Percentiles rank a stretch among this genome's conserved stretches.
Evolutionary conservation across 2,113 vertebrate species (phyloP).

Genomic region (Nettapus auritus): DNA sequence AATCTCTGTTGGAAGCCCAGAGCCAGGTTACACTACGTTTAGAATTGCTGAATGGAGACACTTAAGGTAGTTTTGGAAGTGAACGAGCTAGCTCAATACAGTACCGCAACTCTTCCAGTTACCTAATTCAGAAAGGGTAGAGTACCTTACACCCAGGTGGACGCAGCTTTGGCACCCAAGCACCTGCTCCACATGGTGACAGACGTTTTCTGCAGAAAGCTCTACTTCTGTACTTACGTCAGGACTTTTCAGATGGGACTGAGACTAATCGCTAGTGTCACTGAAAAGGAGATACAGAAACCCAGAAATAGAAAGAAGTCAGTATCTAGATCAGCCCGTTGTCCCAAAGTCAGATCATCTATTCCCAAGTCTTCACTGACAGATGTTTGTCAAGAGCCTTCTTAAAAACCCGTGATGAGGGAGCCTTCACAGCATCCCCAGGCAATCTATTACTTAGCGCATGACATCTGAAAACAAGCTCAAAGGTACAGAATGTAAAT

Average conservation of each 20-base stretch:
- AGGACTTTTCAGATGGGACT: background rate
- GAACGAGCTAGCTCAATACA: background rate
- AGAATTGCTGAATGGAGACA: background rate
- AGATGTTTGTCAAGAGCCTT: background rate
- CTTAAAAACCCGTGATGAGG: background rate
- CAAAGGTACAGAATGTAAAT: background rate
- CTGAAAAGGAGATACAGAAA: background rate
- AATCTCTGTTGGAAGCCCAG: background rate
- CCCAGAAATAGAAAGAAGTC: background rate
- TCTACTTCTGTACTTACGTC: background rate
- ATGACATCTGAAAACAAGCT: background rate
- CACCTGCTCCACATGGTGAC: background rate
- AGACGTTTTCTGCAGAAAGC: background rate
- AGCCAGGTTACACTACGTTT: background rate
- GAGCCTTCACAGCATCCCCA: background rate
- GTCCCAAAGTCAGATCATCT: background rate
- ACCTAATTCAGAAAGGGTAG: background rate
- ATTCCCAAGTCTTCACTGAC: background rate
- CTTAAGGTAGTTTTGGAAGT: background rate
- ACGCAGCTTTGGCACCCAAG: background rate
- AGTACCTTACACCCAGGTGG: fast-evolving
- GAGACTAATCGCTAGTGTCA: background rate
- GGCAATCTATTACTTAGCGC: background rate
- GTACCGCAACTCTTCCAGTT: background rate
- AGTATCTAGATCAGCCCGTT: background rate